phyloP scores from a whole-genome alignment of 2,113 vertebrate species.

The Bungarus multicinctus region DNA sequence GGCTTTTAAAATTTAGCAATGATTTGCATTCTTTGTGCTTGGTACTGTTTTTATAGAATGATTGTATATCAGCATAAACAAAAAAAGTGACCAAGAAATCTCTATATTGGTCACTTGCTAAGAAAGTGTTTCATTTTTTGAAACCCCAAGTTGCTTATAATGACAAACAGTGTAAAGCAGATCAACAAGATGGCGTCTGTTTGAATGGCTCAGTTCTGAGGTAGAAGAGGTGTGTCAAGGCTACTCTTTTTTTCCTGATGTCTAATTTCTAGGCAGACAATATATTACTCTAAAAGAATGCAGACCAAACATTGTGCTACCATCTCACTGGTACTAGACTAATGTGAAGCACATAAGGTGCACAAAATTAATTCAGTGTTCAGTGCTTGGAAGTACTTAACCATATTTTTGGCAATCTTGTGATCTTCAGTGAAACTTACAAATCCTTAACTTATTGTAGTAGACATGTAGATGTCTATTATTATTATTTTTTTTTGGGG shows the following conservation, averaged over 20 bases:
- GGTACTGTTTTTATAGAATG: conserved; percentile 31
- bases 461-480: neutral
- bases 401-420: neutral
- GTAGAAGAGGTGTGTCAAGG: neutral
- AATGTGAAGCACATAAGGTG: neutral
- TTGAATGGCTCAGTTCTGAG: neutral
- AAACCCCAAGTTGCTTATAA: conserved; percentile 1
- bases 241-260: neutral
- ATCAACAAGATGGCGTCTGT: neutral
- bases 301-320: neutral
- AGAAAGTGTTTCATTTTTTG: neutral
- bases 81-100: conserved; percentile 35
- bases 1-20: neutral
- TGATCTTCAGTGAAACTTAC: neutral
- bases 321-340: neutral
- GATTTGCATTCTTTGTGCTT: neutral
- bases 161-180: neutral
- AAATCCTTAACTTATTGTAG: neutral
- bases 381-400: neutral
- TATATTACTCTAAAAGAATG: neutral
- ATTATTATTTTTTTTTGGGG: neutral
- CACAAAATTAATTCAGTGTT: neutral
- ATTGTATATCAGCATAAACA: conserved; percentile 30
- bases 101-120: conserved; percentile 18
- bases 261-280: neutral